Percentiles rank a stretch among this genome's conserved stretches.
These are phyloP conservation scores for Nomada goodeniana DNA, from an alignment of 2,888 invertebrate genomes.

Conservation along the genomic window DNA sequence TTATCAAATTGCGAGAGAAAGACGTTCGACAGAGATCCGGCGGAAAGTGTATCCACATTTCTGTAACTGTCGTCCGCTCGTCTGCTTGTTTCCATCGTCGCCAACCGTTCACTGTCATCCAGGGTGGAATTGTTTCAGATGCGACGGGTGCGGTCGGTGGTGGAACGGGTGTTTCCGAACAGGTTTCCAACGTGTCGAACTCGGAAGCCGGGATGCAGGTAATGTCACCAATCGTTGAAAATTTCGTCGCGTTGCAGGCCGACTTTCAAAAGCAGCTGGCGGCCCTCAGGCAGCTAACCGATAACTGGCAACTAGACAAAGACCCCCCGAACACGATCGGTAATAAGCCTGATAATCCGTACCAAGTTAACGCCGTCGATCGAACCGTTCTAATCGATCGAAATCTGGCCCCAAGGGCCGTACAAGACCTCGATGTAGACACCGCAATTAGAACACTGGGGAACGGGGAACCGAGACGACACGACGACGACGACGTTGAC, in stretches of 20 bases:
- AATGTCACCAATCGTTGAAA: conserved; percentile 79
- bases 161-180: conserved; percentile 73
- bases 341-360: conserved; percentile 76
- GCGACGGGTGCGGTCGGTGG: conserved; percentile 76
- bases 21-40: too few species aligned
- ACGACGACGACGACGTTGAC: conserved; percentile 13
- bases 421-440: conserved; percentile 60
- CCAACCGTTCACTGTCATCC: not conserved
- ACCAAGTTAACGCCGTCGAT: conserved; percentile 67
- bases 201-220: conserved; percentile 82
- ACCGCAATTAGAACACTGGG: conserved; percentile 51
- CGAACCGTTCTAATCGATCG: conserved; percentile 66
- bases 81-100: not conserved
- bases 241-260: conserved; percentile 81
- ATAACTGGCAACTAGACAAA: conserved; percentile 76
- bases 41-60: too few species aligned
- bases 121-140: conserved; percentile 65
- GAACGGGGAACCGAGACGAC: conserved; percentile 36
- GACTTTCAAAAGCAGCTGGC: conserved; percentile 80
- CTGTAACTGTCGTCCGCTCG: too few species aligned
- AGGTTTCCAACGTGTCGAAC: conserved; percentile 74
- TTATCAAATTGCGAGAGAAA: too few species aligned
- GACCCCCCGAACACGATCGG: conserved; percentile 65
- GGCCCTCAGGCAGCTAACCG: conserved; percentile 76
- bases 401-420: conserved; percentile 71